Percentiles rank a stretch among this genome's conserved stretches.
phyloP scores from a whole-genome alignment of 2,888 invertebrate species.

The Iselma pallidipennis region DNA sequence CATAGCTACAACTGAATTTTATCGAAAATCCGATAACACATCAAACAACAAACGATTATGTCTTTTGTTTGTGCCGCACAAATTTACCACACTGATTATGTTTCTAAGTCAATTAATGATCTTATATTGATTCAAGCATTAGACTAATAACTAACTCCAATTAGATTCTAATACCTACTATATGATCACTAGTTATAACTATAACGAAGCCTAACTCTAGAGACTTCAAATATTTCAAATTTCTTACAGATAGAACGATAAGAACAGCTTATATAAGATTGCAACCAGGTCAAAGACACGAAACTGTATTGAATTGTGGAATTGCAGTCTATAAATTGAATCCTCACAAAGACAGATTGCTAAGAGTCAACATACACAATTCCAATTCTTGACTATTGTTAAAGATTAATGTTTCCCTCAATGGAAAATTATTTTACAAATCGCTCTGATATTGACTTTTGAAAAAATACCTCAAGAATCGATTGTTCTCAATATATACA shows the following conservation, averaged over 20 bases:
- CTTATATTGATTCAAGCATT: constrained; percentile 5
- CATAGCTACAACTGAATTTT: not conserved
- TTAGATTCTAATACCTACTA: not conserved
- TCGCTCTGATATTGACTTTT: no score
- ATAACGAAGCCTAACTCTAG: no score
- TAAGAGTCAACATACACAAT: not conserved
- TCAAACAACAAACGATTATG: not conserved
- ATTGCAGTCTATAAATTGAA: not conserved
- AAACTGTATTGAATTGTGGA: not conserved
- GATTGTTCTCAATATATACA: no score
- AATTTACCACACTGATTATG: not conserved
- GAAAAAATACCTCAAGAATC: no score
- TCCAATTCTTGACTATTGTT: not conserved
- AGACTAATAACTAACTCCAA: constrained; percentile 4
- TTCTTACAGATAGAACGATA: not conserved
- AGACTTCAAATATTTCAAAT: not conserved
- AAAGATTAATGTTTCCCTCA: not conserved
- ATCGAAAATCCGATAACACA: not conserved
- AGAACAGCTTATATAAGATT: not conserved
- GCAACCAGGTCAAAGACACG: not conserved
- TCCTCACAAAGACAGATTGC: not conserved
- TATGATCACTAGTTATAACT: not conserved
- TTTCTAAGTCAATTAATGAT: constrained; percentile 3
- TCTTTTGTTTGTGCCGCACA: not conserved
- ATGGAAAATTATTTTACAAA: not conserved